phyloP scores from a whole-genome alignment of 1,140 invertebrate genomes.

The Frieseomelitta varia region DNA sequence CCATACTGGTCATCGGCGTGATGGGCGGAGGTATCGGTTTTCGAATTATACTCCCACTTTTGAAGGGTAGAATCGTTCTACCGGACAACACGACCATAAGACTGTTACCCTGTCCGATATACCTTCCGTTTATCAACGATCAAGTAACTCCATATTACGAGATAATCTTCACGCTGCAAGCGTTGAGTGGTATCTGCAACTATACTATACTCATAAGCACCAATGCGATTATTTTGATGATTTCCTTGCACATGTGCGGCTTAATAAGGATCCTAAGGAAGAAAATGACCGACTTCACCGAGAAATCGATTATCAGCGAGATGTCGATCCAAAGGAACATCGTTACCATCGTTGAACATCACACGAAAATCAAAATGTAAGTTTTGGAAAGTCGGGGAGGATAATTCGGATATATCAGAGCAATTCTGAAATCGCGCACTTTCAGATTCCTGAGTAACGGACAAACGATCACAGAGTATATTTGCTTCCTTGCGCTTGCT shows the following conservation, averaged over 20 bases:
- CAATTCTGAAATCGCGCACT: neutral
- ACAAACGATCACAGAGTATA: conserved; percentile 34
- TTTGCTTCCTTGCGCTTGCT: conserved; percentile 61
- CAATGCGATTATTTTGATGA: conserved; percentile 38
- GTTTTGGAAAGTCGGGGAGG: neutral
- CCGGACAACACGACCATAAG: conserved; percentile 50
- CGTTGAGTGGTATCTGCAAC: conserved; percentile 38
- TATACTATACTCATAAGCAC: conserved; percentile 29
- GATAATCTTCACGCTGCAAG: conserved; percentile 60
- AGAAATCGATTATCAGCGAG: neutral
- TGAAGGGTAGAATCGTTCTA: conserved; percentile 38
- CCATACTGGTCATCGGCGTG: conserved; percentile 42
- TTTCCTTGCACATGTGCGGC: conserved; percentile 54
- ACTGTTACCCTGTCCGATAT: conserved; percentile 40
- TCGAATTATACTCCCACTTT: conserved; percentile 54
- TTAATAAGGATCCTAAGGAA: conserved; percentile 31
- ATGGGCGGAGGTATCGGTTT: too few species aligned
- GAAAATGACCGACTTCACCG: conserved; percentile 30
- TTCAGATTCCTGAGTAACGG: conserved; percentile 44
- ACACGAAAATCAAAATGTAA: conserved; percentile 42
- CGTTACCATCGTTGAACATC: conserved; percentile 35
- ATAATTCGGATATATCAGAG: too few species aligned
- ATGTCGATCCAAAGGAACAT: conserved; percentile 3
- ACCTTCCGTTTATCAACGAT: conserved; percentile 49
- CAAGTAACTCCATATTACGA: conserved; percentile 53